phyloP scores from a whole-genome alignment of 2,113 vertebrate species.

The Gallinago jamesoni region DNA sequence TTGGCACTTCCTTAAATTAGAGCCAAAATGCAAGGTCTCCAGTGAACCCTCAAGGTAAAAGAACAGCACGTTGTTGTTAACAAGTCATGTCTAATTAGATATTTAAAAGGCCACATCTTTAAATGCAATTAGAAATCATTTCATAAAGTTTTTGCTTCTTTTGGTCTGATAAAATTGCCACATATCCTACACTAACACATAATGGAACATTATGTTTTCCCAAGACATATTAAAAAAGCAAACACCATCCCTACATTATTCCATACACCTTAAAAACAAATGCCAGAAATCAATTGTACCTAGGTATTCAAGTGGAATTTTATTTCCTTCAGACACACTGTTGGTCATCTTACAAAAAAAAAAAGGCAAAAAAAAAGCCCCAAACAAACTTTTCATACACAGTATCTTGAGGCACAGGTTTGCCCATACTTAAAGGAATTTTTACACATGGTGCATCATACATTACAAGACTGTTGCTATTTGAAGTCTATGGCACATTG shows the following conservation, averaged over 20 bases:
- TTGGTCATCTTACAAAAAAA: not conserved
- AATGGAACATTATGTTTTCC: not conserved
- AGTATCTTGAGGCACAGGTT: conserved; percentile 17
- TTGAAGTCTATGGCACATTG: not conserved
- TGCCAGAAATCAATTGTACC: not conserved
- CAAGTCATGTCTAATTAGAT: not conserved
- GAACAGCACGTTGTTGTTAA: not conserved
- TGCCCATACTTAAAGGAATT: not conserved
- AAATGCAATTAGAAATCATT: not conserved
- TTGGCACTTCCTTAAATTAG: not conserved
- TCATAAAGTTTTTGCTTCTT: not conserved
- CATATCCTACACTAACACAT: not conserved
- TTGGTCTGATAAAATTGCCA: not conserved
- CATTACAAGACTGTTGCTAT: not conserved
- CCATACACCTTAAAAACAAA: not conserved
- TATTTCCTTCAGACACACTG: not conserved
- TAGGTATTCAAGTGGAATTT: not conserved
- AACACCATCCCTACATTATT: not conserved
- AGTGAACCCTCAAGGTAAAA: not conserved
- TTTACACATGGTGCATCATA: not conserved
- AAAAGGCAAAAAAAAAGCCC: not conserved
- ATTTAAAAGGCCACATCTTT: conserved; percentile 35
- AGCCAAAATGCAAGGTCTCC: not conserved
- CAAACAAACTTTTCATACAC: not conserved
- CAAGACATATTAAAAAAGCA: not conserved